A percentile compares a stretch with the other conserved stretches of the same genome.
Conservation (phyloP, 2,888 invertebrate genomes). For the Arctia plantaginis region DNA sequence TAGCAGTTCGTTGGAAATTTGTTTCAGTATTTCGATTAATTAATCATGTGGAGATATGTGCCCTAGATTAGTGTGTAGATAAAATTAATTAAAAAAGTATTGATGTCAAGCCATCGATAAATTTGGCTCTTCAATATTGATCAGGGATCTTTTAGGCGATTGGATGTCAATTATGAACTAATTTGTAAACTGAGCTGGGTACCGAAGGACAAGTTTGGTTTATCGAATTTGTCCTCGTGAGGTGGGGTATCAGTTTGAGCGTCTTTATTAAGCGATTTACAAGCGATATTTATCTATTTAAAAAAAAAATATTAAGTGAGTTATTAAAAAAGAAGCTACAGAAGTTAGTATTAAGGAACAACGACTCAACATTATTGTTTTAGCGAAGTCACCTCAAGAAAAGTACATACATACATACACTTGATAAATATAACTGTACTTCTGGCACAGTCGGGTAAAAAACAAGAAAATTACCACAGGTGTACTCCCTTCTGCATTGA, state of each 20-base stretch:
- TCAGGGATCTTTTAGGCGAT: conserved; percentile 19
- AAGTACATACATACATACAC: too few relatives aligned
- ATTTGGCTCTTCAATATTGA: not conserved
- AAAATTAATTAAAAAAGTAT: not conserved
- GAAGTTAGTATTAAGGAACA: too few relatives aligned
- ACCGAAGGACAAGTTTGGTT: conserved; percentile 33
- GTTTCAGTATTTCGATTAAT: too few relatives aligned
- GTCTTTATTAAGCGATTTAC: not conserved
- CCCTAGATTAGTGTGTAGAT: not conserved
- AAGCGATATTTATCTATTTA: not conserved
- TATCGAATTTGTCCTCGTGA: conserved; percentile 4
- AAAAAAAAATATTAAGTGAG: too few relatives aligned
- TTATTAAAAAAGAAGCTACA: too few relatives aligned
- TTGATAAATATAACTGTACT: too few relatives aligned
- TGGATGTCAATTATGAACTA: conserved; percentile 44
- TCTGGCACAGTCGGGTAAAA: too few relatives aligned
- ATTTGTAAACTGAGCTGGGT: conserved; percentile 20
- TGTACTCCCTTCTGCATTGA: too few relatives aligned
- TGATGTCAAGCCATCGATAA: not conserved
- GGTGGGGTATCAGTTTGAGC: not conserved
- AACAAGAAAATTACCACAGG: too few relatives aligned
- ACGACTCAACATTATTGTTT: too few relatives aligned
- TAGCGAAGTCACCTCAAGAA: too few relatives aligned
- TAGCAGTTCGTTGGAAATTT: too few relatives aligned
- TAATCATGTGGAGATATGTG: not conserved